Evolutionary conservation across 2,797 vertebrate genomes (phyloP).

Genomic region (Peromyscus eremicus): DNA sequence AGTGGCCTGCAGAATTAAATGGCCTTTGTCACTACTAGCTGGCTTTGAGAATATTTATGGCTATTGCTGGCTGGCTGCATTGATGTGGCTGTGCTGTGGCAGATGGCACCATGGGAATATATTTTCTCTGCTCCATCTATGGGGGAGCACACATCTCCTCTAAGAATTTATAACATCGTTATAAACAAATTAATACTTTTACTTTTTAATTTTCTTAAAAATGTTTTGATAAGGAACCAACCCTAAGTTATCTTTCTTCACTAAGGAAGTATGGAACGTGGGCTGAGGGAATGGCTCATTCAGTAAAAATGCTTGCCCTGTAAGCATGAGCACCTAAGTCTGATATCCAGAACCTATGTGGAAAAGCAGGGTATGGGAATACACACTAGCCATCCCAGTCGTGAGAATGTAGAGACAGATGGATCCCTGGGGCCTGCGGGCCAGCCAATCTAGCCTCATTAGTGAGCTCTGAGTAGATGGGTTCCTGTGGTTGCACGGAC

Average conservation of each 20-base stretch:
- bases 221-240: background rate
- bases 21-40: background rate
- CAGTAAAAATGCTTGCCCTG: no score
- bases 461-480: background rate
- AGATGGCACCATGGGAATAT: background rate
- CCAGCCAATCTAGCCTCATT: background rate
- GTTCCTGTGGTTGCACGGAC: background rate
- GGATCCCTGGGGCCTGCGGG: background rate
- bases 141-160: background rate
- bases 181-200: background rate
- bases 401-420: background rate
- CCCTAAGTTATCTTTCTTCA: background rate
- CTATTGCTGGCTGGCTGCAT: no score
- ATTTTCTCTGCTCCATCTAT: background rate
- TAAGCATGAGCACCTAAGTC: background rate
- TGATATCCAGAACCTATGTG: background rate
- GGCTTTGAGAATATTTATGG: rapidly evolving
- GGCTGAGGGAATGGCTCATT: background rate
- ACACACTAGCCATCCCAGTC: background rate
- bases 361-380: background rate
- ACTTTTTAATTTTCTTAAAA: background rate
- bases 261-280: background rate
- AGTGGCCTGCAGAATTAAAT: background rate
- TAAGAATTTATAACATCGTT: background rate
- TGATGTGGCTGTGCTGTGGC: background rate